Percentiles rank a stretch among this genome's conserved stretches.
phyloP scores from a whole-genome alignment of 2,888 invertebrate species.

The Parasteatoda lunata region DNA sequence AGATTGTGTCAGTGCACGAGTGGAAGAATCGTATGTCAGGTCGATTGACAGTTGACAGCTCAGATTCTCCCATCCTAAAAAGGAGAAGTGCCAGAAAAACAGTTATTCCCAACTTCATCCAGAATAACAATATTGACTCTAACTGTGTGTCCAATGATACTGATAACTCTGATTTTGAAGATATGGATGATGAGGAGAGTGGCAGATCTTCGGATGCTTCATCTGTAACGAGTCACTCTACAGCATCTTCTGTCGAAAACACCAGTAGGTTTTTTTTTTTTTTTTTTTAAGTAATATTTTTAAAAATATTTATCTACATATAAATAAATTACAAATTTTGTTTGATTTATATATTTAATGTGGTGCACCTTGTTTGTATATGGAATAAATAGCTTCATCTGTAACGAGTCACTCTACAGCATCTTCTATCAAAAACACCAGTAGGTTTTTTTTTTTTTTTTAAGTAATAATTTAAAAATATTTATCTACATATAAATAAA shows the following conservation, averaged over 20 bases:
- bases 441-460: conserved; percentile 30
- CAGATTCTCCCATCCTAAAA: conserved; percentile 8
- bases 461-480: too few species aligned
- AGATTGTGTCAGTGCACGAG: conserved; percentile 83
- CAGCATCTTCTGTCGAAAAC: conserved; percentile 71
- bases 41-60: conserved; percentile 15
- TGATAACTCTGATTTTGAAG: conserved; percentile 72
- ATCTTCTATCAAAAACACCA: conserved; percentile 71
- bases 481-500: too few species aligned
- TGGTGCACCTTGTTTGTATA: too few species aligned
- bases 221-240: conserved; percentile 73
- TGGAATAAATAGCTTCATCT: too few species aligned
- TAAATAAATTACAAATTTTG: too few species aligned
- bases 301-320: too few species aligned
- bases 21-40: conserved; percentile 78
- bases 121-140: conserved; percentile 46
- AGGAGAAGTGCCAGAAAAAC: background rate
- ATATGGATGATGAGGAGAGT: conserved; percentile 75
- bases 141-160: background rate
- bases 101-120: background rate
- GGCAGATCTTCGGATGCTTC: conserved; percentile 76
- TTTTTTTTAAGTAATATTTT: too few species aligned
- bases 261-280: conserved; percentile 14
- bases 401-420: conserved; percentile 72
- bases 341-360: too few species aligned